Evolutionary conservation across 1,140 invertebrate genomes (phyloP).

Genomic region (Periplaneta americana): DNA sequence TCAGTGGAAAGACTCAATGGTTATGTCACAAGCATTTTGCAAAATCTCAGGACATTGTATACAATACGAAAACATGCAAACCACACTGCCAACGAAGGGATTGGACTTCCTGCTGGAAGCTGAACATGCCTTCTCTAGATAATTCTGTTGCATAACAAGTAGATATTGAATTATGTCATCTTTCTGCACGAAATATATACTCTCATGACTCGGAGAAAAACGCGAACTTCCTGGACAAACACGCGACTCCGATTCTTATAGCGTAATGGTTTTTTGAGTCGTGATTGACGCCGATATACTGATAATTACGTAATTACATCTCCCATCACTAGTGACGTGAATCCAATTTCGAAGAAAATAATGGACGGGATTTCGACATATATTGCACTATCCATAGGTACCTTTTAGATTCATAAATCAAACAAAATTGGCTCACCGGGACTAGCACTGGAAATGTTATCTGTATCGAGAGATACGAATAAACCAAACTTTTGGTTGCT

Average conservation of each 20-base stretch:
- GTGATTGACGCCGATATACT: neutral
- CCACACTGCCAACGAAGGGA: no score
- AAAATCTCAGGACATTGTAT: no score
- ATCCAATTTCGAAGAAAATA: neutral
- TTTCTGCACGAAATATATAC: no score
- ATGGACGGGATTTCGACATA: neutral
- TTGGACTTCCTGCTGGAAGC: no score
- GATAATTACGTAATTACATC: neutral
- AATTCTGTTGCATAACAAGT: no score
- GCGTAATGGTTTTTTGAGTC: neutral
- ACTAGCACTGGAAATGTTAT: neutral
- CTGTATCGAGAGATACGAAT: neutral
- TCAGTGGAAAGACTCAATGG: no score
- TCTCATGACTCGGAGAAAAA: no score
- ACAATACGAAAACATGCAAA: no score
- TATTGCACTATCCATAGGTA: neutral
- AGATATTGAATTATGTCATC: no score
- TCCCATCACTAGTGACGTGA: neutral
- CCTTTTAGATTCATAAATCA: neutral
- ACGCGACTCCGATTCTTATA: neutral
- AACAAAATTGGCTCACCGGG: neutral
- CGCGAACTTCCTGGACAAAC: no score
- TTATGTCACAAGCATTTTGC: no score
- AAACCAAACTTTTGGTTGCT: neutral
- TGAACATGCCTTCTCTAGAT: no score